Conservation (phyloP, 1,140 invertebrate species). For the Drosophila ironensis region DNA sequence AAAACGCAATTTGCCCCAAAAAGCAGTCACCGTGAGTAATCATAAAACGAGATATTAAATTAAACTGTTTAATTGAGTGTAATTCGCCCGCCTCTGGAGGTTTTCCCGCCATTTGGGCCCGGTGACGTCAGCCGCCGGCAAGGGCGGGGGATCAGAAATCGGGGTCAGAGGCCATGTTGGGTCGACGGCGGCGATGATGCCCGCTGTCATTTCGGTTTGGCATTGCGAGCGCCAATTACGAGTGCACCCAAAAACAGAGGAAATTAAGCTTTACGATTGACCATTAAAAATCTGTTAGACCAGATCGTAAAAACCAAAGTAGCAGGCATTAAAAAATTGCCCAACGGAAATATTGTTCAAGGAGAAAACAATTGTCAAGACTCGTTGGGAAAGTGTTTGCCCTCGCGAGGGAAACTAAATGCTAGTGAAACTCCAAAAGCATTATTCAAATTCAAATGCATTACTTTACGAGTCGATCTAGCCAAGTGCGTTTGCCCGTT, state of each 20-base stretch:
- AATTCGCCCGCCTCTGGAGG: conserved; percentile 1
- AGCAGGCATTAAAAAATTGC: conserved; percentile 23
- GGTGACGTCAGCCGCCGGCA: background rate
- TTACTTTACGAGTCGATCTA: too few species aligned
- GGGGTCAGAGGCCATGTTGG: conserved; percentile 16
- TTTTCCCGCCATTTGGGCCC: background rate
- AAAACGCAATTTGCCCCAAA: background rate
- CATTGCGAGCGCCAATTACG: conserved; percentile 22
- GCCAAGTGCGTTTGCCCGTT: too few species aligned
- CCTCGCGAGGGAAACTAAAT: background rate
- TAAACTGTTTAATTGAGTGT: conserved; percentile 18
- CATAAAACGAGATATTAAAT: conserved; percentile 19
- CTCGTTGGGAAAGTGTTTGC: conserved; percentile 19
- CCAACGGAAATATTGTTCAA: conserved; percentile 4
- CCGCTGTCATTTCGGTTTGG: conserved; percentile 1
- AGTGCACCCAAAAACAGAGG: conserved; percentile 18
- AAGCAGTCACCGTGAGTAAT: conserved; percentile 14
- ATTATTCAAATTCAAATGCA: too few species aligned
- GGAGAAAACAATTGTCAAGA: conserved; percentile 15
- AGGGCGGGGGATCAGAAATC: background rate
- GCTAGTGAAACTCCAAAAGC: too few species aligned
- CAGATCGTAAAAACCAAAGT: conserved; percentile 31
- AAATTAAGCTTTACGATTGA: conserved; percentile 34
- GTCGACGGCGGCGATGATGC: background rate
- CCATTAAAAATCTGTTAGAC: conserved; percentile 35